Conservation (phyloP, 2,797 vertebrate genomes). For the Tragopan temminckii region DNA sequence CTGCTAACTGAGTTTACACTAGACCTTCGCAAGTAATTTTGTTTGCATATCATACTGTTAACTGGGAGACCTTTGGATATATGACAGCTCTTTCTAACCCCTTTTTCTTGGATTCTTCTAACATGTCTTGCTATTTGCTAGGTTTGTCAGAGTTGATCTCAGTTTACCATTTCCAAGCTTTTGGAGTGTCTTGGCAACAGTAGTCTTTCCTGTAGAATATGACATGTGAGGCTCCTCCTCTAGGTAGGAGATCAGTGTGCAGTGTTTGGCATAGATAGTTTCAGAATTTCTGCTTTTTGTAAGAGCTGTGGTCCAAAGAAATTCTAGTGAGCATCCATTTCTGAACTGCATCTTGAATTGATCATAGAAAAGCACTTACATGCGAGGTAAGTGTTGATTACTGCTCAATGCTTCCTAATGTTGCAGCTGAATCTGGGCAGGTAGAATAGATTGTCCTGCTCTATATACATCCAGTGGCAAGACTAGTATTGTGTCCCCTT, state of each 20-base stretch:
- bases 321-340: not conserved
- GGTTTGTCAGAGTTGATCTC: not conserved
- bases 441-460: not conserved
- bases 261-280: not conserved
- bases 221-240: not conserved
- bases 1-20: not conserved
- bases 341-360: not conserved
- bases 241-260: not conserved
- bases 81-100: not conserved
- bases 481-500: not conserved
- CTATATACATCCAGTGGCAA: not conserved
- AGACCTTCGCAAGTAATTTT: not conserved
- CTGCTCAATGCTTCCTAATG: not conserved
- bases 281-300: not conserved
- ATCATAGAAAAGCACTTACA: not conserved
- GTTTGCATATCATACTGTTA: not conserved
- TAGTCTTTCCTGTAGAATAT: not conserved
- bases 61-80: not conserved
- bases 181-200: not conserved
- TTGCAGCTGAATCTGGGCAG: not conserved
- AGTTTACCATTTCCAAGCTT: not conserved
- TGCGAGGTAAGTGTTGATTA: not conserved
- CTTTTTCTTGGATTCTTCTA: too few relatives aligned
- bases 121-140: not conserved
- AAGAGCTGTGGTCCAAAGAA: not conserved